These are phyloP conservation scores for Bruchidius siliquastri DNA, from an alignment of 2,888 invertebrate genomes.

Conservation along the genomic window DNA sequence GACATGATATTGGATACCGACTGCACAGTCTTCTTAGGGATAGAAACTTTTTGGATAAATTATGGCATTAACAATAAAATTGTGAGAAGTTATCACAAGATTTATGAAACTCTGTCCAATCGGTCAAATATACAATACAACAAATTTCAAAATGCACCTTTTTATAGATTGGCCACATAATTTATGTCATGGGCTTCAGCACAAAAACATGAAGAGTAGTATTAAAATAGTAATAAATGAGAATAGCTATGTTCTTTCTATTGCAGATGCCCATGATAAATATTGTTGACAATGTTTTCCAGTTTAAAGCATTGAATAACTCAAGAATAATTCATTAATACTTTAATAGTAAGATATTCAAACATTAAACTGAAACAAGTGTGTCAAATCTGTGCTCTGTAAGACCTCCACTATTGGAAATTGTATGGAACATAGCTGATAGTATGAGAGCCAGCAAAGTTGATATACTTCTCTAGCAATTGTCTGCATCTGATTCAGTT, in stretches of 20 bases:
- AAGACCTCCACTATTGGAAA: background rate
- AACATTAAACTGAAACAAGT: background rate
- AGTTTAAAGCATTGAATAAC: background rate
- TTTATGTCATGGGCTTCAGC: background rate
- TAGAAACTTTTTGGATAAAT: background rate
- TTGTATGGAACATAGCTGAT: background rate
- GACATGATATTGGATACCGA: background rate
- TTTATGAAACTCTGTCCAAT: background rate
- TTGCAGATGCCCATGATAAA: slow-evolving; percentile 6
- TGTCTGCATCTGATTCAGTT: too few species aligned
- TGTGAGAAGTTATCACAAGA: background rate
- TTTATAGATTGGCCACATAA: background rate
- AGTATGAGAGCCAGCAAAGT: background rate
- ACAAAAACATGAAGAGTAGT: background rate
- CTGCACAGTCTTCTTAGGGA: background rate
- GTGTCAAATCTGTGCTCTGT: background rate
- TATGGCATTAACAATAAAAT: background rate
- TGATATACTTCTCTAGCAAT: too few species aligned
- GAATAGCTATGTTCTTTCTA: background rate
- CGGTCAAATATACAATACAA: background rate
- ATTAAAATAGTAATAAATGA: background rate
- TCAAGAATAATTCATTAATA: background rate
- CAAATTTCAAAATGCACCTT: background rate
- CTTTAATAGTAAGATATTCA: background rate
- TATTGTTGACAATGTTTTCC: background rate